Base-by-base conservation (phyloP, 1,140 invertebrate genomes). In the Helicoverpa zea region DNA sequence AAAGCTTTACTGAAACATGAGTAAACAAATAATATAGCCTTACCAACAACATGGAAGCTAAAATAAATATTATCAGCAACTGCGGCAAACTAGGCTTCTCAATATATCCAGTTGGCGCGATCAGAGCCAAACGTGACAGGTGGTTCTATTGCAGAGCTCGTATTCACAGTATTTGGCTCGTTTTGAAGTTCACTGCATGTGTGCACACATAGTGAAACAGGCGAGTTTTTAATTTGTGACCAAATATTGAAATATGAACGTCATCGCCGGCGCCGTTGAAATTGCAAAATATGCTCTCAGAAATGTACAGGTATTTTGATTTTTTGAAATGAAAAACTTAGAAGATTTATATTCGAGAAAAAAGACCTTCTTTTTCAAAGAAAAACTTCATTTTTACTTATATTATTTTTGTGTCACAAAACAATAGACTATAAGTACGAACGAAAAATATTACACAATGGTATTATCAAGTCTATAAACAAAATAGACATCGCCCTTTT, bases 401-500 rank as follows among this genome's bases (percentile, higher is more conserved):
- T 23, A 23, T 23, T 23, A 23, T 23, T 23, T 2, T 23, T 23
- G 0, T 23, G 23, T 23, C 43, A 35, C 49, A 11, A 23, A 52
- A 54, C 23, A 52, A 64, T 66, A 59, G 5, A 64, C 10, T 52
- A 43, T 29, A 64, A 54, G 59, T 64, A 49, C 54, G 14, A 66
- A 3, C 14, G 9, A 16, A 29, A 61, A 49, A 61, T 23, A 63
- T 49, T 49, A 51, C 16, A 23, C 16, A 14, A 23, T 23, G 23
- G 47, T 30, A 59, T 29, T 23, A 47, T 75, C 1, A 64, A 16
- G 51, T 66, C 47, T 14, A 77, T 52, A 64, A 64, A 43, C 59
- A 47, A 64, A 77, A 66, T 35, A 77, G 49, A 54, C 29, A 74
- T 74, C 47, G 16, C 49, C 51, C 47, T 59, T 63, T 77, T 66